phyloP scores from a whole-genome alignment of 2,113 vertebrate species.

The Podarcis cretensis region DNA sequence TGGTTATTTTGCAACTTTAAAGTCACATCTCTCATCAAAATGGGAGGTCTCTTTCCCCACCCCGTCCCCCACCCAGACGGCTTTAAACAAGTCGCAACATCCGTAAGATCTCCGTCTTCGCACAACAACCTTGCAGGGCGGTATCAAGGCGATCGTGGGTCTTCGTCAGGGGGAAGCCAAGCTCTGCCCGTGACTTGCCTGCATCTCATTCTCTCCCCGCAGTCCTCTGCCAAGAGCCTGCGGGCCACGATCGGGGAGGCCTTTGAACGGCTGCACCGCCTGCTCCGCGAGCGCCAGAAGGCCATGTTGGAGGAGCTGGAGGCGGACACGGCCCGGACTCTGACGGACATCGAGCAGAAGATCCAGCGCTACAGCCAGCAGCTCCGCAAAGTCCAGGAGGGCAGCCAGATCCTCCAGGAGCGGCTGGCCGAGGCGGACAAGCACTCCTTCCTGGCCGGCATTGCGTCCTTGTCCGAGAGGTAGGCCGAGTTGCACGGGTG shows the following conservation, averaged over 20 bases:
- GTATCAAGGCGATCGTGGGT: too few species aligned
- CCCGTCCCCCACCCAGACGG: too few species aligned
- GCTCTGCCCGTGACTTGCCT: not conserved
- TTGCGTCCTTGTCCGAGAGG: conserved; percentile 91
- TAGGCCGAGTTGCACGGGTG: conserved; percentile 19
- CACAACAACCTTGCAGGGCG: too few species aligned
- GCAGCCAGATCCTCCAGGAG: conserved; percentile 95
- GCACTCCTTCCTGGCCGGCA: conserved; percentile 90
- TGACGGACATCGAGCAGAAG: conserved; percentile 95
- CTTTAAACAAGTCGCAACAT: too few species aligned
- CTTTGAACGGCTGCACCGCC: conserved; percentile 92
- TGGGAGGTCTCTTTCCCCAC: too few species aligned
- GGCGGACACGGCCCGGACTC: conserved; percentile 90
- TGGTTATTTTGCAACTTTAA: too few species aligned
- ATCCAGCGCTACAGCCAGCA: conserved; percentile 97
- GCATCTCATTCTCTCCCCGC: not conserved
- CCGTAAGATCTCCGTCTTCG: too few species aligned
- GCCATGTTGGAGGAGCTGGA: conserved; percentile 98
- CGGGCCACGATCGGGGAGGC: conserved; percentile 92
- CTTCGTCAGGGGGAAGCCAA: too few species aligned
- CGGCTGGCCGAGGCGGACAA: conserved; percentile 86
- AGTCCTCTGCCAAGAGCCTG: conserved; percentile 95
- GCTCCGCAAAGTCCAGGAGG: conserved; percentile 94
- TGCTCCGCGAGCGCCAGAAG: conserved; percentile 95
- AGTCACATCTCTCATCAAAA: too few species aligned